Percentiles rank a stretch among this genome's conserved stretches.
These are phyloP conservation scores for Rhaphigaster nebulosa DNA, from an alignment of 2,888 invertebrate species.

Conservation along the genomic window DNA sequence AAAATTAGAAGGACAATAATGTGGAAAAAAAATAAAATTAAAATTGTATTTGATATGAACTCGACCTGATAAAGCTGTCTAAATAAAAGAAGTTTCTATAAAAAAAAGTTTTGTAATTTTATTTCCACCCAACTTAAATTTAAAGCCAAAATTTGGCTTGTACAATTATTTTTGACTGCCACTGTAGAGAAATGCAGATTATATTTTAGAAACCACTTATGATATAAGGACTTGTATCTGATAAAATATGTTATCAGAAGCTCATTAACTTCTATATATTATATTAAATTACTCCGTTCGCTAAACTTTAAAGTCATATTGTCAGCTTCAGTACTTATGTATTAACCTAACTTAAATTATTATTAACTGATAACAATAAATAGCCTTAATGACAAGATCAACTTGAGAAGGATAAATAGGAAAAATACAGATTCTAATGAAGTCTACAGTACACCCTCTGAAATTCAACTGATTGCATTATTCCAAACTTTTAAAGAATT, in stretches of 20 bases:
- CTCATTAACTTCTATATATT: not conserved
- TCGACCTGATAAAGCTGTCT: no score
- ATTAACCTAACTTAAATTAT: not conserved
- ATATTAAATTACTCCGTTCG: not conserved
- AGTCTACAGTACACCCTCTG: not conserved
- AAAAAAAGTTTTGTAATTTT: no score
- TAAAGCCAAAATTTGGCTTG: no score
- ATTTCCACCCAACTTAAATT: no score
- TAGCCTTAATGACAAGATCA: not conserved
- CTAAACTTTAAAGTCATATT: slow-evolving; percentile 18
- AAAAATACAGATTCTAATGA: not conserved
- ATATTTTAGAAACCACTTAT: not conserved
- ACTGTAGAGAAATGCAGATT: no score
- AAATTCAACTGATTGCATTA: not conserved
- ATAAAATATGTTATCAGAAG: not conserved
- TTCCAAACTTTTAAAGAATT: not conserved
- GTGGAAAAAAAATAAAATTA: no score
- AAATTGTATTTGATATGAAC: no score
- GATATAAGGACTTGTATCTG: not conserved
- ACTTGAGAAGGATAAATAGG: not conserved
- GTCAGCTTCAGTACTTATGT: not conserved
- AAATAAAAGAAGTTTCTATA: no score
- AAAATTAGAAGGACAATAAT: no score
- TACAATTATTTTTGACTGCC: no score
- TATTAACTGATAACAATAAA: not conserved